Conservation (phyloP, 2,888 invertebrate species). For the Orthosia incerta region DNA sequence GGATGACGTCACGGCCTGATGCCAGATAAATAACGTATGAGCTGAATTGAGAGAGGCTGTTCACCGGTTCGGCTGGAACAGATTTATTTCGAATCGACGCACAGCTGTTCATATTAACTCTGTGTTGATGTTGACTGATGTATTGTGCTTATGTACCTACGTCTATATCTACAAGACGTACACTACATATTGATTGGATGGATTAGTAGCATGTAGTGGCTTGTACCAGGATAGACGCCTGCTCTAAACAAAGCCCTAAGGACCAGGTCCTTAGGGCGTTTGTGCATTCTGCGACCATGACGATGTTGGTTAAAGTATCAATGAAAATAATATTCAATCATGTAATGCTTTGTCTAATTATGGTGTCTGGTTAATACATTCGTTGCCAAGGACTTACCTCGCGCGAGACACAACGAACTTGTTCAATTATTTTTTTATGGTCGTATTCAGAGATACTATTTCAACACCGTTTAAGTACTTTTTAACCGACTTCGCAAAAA, state of each 20-base stretch:
- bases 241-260: neutral
- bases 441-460: neutral
- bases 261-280: no score
- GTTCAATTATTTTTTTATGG: neutral
- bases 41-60: conserved; percentile 47
- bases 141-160: neutral
- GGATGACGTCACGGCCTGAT: conserved; percentile 61
- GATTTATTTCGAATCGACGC: conserved; percentile 47
- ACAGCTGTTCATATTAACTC: conserved; percentile 37
- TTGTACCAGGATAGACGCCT: neutral
- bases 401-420: no score
- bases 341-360: neutral
- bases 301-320: neutral
- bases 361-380: neutral
- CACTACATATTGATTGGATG: conserved; percentile 17
- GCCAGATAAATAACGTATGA: conserved; percentile 62
- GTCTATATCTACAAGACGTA: neutral
- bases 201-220: conserved; percentile 14
- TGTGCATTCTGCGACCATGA: neutral
- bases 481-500: no score
- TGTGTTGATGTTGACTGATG: conserved; percentile 47
- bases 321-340: neutral
- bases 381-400: no score
- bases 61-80: conserved; percentile 27
- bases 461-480: neutral